phyloP scores from a whole-genome alignment of 1,140 invertebrate genomes.

The Rhopalosiphum padi region DNA sequence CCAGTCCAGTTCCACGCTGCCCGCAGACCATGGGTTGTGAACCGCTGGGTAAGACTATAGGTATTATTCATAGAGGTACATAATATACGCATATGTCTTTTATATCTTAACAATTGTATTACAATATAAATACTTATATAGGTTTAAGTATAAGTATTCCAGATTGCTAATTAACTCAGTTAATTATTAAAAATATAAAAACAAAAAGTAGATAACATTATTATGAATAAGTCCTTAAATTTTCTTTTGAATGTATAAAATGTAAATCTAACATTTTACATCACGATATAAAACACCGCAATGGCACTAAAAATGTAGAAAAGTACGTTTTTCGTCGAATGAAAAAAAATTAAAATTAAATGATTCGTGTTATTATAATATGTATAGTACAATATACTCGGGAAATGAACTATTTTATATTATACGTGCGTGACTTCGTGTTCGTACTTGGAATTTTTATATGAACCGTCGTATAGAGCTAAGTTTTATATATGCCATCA shows the following conservation, averaged over 20 bases:
- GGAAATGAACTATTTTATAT: background rate
- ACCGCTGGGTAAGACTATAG: too few relatives aligned
- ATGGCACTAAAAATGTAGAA: background rate
- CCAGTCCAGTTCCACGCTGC: too few relatives aligned
- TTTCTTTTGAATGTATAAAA: background rate
- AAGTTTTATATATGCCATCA: slow-evolving; percentile 16
- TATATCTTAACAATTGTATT: too few relatives aligned
- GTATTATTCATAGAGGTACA: too few relatives aligned
- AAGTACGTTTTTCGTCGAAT: background rate
- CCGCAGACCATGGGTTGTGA: too few relatives aligned
- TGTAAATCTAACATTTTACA: background rate
- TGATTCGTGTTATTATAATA: background rate
- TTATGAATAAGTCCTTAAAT: background rate
- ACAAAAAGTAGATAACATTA: background rate
- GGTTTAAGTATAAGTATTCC: background rate
- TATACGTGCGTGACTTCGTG: background rate
- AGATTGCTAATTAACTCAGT: background rate
- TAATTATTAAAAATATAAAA: background rate
- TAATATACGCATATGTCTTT: too few relatives aligned
- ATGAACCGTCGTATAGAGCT: background rate
- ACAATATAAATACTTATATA: background rate
- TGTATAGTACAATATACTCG: background rate
- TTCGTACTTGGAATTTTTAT: slow-evolving; percentile 42
- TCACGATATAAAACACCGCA: background rate
- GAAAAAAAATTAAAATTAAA: background rate